phyloP scores from a whole-genome alignment of 2,888 invertebrate genomes.

The Galerucella calmariensis region DNA sequence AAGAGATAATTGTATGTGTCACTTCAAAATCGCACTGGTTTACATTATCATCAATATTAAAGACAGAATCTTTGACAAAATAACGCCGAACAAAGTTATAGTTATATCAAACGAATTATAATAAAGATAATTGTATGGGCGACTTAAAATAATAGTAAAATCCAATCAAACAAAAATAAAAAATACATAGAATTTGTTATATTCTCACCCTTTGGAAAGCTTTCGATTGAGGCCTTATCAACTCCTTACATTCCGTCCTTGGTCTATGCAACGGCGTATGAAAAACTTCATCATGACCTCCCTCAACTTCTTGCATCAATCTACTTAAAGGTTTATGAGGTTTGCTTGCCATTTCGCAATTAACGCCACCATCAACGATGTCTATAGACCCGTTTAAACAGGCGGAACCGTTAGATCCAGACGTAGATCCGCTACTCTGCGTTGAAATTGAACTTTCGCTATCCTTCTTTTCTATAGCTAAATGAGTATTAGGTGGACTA shows the following conservation, averaged over 20 bases:
- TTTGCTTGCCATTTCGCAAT: conserved; percentile 62
- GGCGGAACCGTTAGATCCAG: conserved; percentile 39
- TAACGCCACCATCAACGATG: conserved; percentile 46
- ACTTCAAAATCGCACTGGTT: conserved; percentile 27
- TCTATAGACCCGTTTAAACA: conserved; percentile 48
- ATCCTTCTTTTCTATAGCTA: conserved; percentile 58
- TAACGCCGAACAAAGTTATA: no score
- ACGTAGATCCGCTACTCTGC: conserved; percentile 53
- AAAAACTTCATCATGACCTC: conserved; percentile 36
- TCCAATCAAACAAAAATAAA: background rate
- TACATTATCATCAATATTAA: no score
- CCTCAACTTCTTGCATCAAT: conserved; percentile 55
- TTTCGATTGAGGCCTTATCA: conserved; percentile 72
- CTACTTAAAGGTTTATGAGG: conserved; percentile 78
- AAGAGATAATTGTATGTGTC: conserved; percentile 30
- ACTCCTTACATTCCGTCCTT: conserved; percentile 48
- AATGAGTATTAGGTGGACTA: conserved; percentile 59
- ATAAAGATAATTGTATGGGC: no score
- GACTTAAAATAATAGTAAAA: no score
- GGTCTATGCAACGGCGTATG: conserved; percentile 52
- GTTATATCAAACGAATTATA: no score
- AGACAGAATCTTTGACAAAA: no score
- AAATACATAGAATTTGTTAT: conserved; percentile 40
- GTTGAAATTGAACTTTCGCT: conserved; percentile 61
- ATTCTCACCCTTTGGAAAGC: conserved; percentile 70